Conservation (phyloP, 2,797 vertebrate species). For the Thalassophryne amazonica region DNA sequence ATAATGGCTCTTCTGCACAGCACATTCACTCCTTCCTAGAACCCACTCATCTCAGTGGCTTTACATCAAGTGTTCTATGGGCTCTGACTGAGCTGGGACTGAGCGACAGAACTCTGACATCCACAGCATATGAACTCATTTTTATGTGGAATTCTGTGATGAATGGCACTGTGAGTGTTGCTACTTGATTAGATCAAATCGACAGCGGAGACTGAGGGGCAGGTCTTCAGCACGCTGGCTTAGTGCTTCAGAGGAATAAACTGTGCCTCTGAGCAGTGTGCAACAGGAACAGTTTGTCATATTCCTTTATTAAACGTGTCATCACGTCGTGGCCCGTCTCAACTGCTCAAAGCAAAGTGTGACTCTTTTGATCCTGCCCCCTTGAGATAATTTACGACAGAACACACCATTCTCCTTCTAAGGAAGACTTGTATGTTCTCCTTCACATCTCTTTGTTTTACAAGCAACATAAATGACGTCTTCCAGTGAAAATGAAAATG, state of each 20-base stretch:
- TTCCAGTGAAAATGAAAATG: conserved; percentile 18
- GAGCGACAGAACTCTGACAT: too few relatives aligned
- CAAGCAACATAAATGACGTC: conserved; percentile 42
- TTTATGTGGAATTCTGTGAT: too few relatives aligned
- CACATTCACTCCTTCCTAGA: background rate
- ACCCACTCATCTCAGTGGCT: conserved; percentile 9
- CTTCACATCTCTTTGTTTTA: conserved; percentile 48
- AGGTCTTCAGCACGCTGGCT: background rate
- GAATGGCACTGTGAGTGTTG: conserved; percentile 9
- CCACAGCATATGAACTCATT: too few relatives aligned
- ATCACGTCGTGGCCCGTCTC: background rate
- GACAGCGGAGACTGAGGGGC: background rate
- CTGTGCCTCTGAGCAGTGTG: background rate
- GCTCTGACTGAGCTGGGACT: too few relatives aligned
- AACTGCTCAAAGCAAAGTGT: conserved; percentile 34
- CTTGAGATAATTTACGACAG: conserved; percentile 51
- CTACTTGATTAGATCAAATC: background rate
- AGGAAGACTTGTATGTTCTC: conserved; percentile 62
- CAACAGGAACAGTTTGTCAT: conserved; percentile 17
- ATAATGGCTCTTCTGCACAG: conserved; percentile 21
- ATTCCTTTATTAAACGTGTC: conserved; percentile 14
- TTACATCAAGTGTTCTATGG: conserved; percentile 3
- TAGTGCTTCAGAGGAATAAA: conserved; percentile 1
- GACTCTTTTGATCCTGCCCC: conserved; percentile 48
- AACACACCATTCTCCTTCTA: conserved; percentile 62